Conservation (phyloP, 92 coral and sea anemone genomes). For the Pocillopora meandrina region DNA sequence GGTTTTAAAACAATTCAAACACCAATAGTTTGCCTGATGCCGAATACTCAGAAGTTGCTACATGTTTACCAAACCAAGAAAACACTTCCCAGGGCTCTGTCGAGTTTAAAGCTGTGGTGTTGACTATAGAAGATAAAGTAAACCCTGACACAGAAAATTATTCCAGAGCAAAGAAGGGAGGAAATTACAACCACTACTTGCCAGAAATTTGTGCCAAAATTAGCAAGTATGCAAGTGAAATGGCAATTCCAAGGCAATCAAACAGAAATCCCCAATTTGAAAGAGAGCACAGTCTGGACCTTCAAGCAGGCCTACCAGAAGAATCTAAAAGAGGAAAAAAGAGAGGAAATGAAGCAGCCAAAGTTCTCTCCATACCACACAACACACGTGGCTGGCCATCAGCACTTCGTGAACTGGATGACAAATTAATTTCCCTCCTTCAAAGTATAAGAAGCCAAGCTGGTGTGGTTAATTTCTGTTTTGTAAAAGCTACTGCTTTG, state of each 20-base stretch:
- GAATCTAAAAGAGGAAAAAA: not conserved
- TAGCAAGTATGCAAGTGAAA: not conserved
- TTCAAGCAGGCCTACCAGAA: constrained; percentile 48
- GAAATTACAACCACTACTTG: constrained; percentile 42
- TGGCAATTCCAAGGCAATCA: constrained; percentile 47
- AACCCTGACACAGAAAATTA: constrained; percentile 12
- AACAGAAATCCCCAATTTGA: constrained; percentile 30
- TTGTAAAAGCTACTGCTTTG: constrained; percentile 26
- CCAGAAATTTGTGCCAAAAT: constrained; percentile 51
- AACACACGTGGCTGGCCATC: constrained; percentile 65
- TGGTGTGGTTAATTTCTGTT: constrained; percentile 16
- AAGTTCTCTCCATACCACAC: constrained; percentile 44
- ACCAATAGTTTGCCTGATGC: constrained; percentile 12
- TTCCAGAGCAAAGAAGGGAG: constrained; percentile 33
- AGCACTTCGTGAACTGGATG: constrained; percentile 53
- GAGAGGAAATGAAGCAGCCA: constrained; percentile 39
- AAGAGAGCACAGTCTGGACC: constrained; percentile 50
- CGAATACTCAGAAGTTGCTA: constrained; percentile 22
- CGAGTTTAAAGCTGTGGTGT: constrained; percentile 55
- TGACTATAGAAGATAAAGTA: constrained; percentile 17
- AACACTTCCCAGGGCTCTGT: constrained; percentile 59
- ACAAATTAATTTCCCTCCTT: constrained; percentile 42
- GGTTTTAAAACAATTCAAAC: constrained; percentile 24
- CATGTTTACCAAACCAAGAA: constrained; percentile 54
- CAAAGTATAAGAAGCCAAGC: constrained; percentile 51